Evolutionary conservation across 2,888 invertebrate genomes (phyloP), one percentile per base, ranked within the genome.

Genomic region (Nomada goodeniana): DNA sequence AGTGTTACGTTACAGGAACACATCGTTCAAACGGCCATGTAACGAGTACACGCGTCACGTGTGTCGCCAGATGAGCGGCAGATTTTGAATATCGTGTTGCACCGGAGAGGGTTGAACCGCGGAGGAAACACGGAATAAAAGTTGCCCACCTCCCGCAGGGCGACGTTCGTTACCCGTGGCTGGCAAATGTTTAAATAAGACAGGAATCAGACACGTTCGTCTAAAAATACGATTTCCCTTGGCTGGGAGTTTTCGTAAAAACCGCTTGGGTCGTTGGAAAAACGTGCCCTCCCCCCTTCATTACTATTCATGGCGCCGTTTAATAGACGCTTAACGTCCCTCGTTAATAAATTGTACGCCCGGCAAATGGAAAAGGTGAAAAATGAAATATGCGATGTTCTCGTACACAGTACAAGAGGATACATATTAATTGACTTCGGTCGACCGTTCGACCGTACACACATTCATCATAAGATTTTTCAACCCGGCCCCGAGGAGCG

Each of bases 1-100:
- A 77, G 86, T 65, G 70, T 87, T 80, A 84, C 82, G 84, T 87
- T 86, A 88, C 88, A 87, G 86, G 88, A 88, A 88, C 81, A 78
- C 87, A 82, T 85, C 88, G 83, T 80, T 83, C 83, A 79, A 83
- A 80, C 26, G 77, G 50, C 55, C 9, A 10, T 36, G 79, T 76
- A 80, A 80, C 80, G 70, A 81, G 68, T 82, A 88, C 77, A 81
- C 86, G 73, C 76, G 86, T 80, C 89, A 86, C 80, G 85, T 88
- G 87, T 83, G 83, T 57, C 74, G 64, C 84, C 83, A 88, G 78
- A 80, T 86, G 86, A 85, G 78, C 77, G 79, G 65, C 89, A 89
- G 82, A 87, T 85, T 89, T 67, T 63, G 68, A 87, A 82, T 88
- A 87, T 90, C 88, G 52, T 74, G 68, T 90, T 89, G 84, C 88